These are phyloP conservation scores for Mallateleia sp. DNA, from an alignment of 2,888 invertebrate genomes.

Conservation along the genomic window DNA sequence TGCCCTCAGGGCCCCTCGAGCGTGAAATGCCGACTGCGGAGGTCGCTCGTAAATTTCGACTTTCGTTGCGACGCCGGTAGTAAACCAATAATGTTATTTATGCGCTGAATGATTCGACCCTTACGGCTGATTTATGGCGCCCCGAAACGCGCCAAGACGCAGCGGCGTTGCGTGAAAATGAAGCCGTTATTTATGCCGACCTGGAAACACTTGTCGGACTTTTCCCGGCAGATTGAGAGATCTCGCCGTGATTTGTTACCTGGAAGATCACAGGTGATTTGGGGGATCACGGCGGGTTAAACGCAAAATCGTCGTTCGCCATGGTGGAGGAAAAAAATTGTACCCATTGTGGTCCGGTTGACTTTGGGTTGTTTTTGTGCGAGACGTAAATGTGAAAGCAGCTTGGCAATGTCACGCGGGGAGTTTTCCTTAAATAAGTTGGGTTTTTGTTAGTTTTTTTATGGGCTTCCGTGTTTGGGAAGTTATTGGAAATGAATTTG, in stretches of 20 bases:
- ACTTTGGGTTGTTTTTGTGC: too few species aligned
- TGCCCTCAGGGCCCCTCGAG: constrained; percentile 64
- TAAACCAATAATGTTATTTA: constrained; percentile 89
- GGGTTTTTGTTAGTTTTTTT: too few species aligned
- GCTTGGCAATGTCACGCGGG: too few species aligned
- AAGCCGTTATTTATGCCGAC: constrained; percentile 85
- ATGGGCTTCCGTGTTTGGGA: too few species aligned
- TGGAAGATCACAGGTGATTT: constrained; percentile 27
- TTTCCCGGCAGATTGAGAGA: constrained; percentile 9
- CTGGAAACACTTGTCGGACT: constrained; percentile 51
- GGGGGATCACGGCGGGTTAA: constrained; percentile 23
- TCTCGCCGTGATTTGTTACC: constrained; percentile 55
- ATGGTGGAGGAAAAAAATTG: constrained; percentile 1
- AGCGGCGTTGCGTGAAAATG: constrained; percentile 85
- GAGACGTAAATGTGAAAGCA: too few species aligned
- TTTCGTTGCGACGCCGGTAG: constrained; percentile 78
- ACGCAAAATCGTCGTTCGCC: constrained; percentile 17
- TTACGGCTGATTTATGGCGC: constrained; percentile 86
- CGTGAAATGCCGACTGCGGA: constrained; percentile 69
- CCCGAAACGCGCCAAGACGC: constrained; percentile 76
- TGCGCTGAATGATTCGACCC: constrained; percentile 87
- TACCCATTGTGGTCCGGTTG: background rate
- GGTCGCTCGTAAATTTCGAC: constrained; percentile 73
- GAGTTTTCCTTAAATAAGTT: too few species aligned
- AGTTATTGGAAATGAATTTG: too few species aligned